Base-by-base conservation (phyloP, 2,113 vertebrate species). In the Scartelaos histophorus region DNA sequence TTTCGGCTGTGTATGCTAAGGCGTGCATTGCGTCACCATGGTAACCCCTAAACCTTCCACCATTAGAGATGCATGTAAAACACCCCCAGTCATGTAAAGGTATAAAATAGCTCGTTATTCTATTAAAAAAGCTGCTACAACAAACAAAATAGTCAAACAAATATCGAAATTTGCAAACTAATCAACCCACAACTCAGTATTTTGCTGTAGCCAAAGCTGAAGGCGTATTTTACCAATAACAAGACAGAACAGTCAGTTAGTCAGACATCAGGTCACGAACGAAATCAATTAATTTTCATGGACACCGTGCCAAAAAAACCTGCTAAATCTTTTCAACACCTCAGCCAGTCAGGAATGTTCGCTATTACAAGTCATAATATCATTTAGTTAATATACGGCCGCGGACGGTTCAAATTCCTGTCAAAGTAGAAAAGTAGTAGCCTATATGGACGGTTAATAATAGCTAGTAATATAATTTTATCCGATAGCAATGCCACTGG, bases 401-500 rank as follows among this genome's bases (percentile, higher is more conserved):
- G 29, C 17, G 29, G 24, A 16, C 34, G 24, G 22, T 61, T 60
- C 57, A 60, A 29, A 60, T 29, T 60, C 13, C 57, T 61, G 58
- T 60, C 56, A 58, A 25, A 69, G 53, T 69, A 83, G 82, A 82
- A 25, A 34, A 34, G 35, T 21, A 43, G 17, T 76, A 84, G 81
- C 54, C 19, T 1, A 65, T 11, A 43, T 43, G 38, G 38, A 43
- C 38, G 38, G 38, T 43, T 43, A 43, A 43, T 43, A 43, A 43
- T 6, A 43, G 38, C 38, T 43, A 10, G 38, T 10, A 11, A 43
- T 43, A 10, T 43, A 43, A 43, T 51, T 51, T n/a, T 54, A 19
- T 54, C 51, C 7, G n/a, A 19, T 19, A n/a, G 51, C 17, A 9
- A 54, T 17, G 51, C 7, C n/a, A 11, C 4, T 54, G 51, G 47